Base-by-base conservation (phyloP, 2,888 invertebrate species). In the Eupithecia subumbrata region DNA sequence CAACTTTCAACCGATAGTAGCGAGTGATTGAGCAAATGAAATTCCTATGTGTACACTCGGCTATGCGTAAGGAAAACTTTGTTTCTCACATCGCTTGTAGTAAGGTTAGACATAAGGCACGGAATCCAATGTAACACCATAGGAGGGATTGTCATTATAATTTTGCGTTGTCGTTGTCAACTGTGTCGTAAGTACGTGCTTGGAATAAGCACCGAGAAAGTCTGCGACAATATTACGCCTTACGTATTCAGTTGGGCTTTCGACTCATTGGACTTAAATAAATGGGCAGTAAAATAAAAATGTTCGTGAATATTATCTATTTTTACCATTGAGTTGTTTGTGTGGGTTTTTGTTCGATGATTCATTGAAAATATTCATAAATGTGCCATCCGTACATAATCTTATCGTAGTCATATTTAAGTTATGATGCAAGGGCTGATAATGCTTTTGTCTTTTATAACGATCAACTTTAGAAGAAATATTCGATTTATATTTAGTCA, bases 121-220 rank as follows among this genome's bases (percentile, higher is more conserved):
- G 80, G 66, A 84, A 78, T 85, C 81, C 82, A 77, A 78, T 80
- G 76, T 75, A 82, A 81, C 76, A 76, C 83, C 78, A 82, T 82
- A 80, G 45, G 9, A 34, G 37, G 71, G 79, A 83, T 84, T 81
- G 83, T 82, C 85, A 84, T 85, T 82, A 85, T 85, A 86, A 86
- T 82, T 82, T 82, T 82, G 82, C 80, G 25, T 60, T 60, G 56
- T 22, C 52, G 78, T 84, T 82, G 83, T 82, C 80, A 84, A 83
- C 85, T 84, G 86, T 89, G 88, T 86, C 84, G 85, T 81, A 85
- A 87, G 86, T 88, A 88, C 91, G 92, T 92, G 92, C 84, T 82
- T 80, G 71, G 90, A 88, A 90, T 93, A 82, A 83, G 84, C 87
- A 86, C 86, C 84, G 90, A 88, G 94, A 94, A 93, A 94, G 94